These are phyloP conservation scores for Drosophila pullipes DNA, from an alignment of 2,888 invertebrate species.

Conservation along the genomic window DNA sequence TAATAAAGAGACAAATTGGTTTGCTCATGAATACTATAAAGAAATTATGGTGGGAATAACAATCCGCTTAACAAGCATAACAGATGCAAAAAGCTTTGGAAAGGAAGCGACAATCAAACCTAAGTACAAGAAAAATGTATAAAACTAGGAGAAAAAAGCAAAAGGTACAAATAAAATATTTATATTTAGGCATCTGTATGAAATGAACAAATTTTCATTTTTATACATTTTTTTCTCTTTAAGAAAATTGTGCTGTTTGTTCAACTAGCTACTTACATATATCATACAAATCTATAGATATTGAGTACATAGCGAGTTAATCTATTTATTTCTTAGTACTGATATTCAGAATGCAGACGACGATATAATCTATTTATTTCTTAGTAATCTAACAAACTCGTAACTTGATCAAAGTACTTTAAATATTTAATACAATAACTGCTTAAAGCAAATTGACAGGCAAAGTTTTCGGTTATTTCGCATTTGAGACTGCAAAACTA, in stretches of 20 bases:
- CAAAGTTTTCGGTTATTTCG: conserved; percentile 48
- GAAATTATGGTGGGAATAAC: conserved; percentile 26
- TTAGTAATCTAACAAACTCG: conserved; percentile 33
- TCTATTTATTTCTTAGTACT: background rate
- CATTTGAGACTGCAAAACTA: conserved; percentile 41
- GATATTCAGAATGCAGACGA: conserved; percentile 8
- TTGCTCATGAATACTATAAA: conserved; percentile 14
- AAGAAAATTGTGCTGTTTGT: no score
- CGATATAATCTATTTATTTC: conserved; percentile 25
- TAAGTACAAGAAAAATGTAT: background rate
- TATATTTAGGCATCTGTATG: background rate
- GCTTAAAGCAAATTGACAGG: conserved; percentile 52
- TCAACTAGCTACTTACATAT: background rate
- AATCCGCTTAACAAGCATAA: conserved; percentile 39
- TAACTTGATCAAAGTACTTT: conserved; percentile 39
- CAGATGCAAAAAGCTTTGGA: background rate
- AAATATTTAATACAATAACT: conserved; percentile 56
- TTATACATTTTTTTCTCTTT: background rate
- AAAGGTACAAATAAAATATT: no score
- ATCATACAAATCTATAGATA: background rate
- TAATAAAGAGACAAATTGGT: conserved; percentile 5
- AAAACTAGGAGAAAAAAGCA: background rate
- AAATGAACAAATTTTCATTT: background rate
- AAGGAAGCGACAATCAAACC: no score
- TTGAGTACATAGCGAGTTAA: background rate